A percentile compares a stretch with the other conserved stretches of the same genome.
phyloP scores from a whole-genome alignment of 2,888 invertebrate genomes.

The Eugnorisma glareosa region DNA sequence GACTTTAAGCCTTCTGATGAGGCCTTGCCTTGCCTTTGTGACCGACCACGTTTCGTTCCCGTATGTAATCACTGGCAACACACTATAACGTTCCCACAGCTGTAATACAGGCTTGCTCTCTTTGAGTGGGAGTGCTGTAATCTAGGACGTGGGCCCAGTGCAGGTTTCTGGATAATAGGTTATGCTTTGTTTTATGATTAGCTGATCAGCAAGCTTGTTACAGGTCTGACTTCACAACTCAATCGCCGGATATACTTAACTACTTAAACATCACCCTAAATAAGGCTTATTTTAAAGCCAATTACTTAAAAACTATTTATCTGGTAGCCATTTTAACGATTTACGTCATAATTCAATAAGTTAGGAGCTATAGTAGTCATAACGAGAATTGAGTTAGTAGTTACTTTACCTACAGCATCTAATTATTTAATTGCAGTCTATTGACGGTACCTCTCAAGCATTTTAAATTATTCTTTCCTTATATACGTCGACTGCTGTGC shows the following conservation, averaged over 20 bases:
- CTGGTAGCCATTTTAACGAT: neutral
- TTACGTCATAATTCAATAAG: neutral
- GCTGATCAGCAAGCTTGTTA: neutral
- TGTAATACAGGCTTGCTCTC: neutral
- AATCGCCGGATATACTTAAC: conserved; percentile 19
- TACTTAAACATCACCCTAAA: neutral
- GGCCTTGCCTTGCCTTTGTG: no score
- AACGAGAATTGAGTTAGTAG: neutral
- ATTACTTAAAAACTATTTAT: conserved; percentile 8
- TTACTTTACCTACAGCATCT: conserved; percentile 24
- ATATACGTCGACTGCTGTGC: conserved; percentile 17
- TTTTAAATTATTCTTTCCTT: conserved; percentile 52
- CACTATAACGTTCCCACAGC: neutral
- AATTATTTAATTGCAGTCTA: conserved; percentile 28
- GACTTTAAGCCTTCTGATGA: no score
- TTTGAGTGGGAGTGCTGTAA: neutral
- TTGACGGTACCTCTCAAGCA: conserved; percentile 37
- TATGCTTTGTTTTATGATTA: conserved; percentile 2
- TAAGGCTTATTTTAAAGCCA: conserved; percentile 17
- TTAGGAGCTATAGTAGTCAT: neutral
- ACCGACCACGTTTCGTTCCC: no score
- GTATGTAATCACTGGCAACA: no score
- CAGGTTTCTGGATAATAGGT: neutral
- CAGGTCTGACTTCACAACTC: conserved; percentile 4
- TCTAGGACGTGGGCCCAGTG: no score